A percentile compares a stretch with the other conserved stretches of the same genome.
Evolutionary conservation across 2,113 vertebrate species (phyloP).

Genomic region (Irena cyanogastra): DNA sequence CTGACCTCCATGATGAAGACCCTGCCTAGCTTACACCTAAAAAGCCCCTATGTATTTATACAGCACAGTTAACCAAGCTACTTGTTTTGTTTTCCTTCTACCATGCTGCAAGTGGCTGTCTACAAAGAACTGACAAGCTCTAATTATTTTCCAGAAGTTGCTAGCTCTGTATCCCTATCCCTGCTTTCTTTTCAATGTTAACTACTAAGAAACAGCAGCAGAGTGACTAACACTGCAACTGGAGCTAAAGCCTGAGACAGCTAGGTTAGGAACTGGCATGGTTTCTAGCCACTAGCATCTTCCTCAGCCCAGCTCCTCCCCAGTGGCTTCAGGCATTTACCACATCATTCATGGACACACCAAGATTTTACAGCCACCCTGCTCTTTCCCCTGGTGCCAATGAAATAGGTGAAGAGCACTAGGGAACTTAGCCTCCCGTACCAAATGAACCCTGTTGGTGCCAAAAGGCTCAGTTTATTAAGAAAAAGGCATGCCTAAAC

Average conservation of each 20-base stretch:
- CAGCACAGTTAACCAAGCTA: not conserved
- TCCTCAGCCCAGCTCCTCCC: not conserved
- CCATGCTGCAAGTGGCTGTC: rapidly evolving
- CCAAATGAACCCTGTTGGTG: not conserved
- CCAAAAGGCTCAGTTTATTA: not conserved
- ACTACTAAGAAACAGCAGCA: not conserved
- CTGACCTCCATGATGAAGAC: not conserved
- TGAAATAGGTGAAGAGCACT: not conserved
- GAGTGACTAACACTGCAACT: not conserved
- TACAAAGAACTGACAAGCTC: not conserved
- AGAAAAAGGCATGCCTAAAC: not conserved
- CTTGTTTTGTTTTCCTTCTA: not conserved
- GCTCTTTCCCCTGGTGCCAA: not conserved
- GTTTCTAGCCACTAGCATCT: not conserved
- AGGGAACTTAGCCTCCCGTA: not conserved
- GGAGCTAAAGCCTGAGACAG: not conserved
- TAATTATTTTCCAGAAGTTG: not conserved
- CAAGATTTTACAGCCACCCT: not conserved
- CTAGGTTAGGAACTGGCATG: not conserved
- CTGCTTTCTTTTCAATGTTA: not conserved
- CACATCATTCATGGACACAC: not conserved
- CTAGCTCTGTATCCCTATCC: not conserved
- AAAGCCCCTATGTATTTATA: not conserved
- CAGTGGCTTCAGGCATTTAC: not conserved
- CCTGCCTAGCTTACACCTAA: not conserved